Evolutionary conservation across 2,797 vertebrate genomes (phyloP).

Genomic region (Eulemur coronatus): DNA sequence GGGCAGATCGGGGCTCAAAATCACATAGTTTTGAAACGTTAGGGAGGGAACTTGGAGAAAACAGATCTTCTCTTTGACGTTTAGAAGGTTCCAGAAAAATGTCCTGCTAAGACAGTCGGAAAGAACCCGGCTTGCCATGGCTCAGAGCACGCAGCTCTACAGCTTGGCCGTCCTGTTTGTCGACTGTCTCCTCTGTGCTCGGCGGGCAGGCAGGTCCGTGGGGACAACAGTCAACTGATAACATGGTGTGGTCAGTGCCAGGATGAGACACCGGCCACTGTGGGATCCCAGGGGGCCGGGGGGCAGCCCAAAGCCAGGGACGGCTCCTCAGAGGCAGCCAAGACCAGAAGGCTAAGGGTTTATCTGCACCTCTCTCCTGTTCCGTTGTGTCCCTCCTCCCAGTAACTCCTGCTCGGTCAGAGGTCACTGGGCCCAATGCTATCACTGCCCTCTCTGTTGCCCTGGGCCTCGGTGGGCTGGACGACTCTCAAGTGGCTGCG

Average conservation of each 20-base stretch:
- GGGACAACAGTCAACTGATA: background rate
- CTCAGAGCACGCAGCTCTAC: background rate
- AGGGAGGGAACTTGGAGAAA: background rate
- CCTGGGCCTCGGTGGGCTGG: background rate
- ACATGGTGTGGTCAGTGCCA: background rate
- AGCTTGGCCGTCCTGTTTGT: background rate
- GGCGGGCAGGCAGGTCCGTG: accelerated
- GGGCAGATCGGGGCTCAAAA: background rate
- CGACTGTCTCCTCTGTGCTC: too few relatives aligned
- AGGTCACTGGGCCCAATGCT: background rate
- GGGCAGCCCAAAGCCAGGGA: background rate
- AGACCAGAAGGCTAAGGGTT: background rate
- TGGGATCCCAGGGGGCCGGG: background rate
- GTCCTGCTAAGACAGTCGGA: background rate
- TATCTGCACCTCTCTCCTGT: background rate
- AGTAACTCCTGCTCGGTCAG: background rate
- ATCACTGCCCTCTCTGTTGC: background rate
- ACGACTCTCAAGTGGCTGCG: too few relatives aligned
- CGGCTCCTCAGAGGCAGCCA: background rate
- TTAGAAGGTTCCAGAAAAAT: background rate
- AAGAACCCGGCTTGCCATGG: background rate
- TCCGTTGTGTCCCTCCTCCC: background rate
- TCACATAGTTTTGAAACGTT: background rate
- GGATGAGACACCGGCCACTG: accelerated
- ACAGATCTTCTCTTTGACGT: background rate